Evolutionary conservation across 2,113 vertebrate species (phyloP).

Genomic region (Suricata suricatta): DNA sequence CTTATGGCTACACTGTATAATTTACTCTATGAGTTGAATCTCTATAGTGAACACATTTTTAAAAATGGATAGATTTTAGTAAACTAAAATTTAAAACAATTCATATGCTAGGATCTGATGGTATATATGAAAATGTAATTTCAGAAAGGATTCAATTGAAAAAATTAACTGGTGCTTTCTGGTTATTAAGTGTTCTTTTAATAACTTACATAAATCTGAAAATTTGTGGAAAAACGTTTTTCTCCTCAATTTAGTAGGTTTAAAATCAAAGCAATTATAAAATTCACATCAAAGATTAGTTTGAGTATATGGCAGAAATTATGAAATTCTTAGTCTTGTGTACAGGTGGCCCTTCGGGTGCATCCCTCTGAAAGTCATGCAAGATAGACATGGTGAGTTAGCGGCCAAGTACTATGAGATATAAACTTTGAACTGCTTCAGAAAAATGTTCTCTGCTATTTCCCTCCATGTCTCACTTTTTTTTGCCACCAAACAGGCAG

Average conservation of each 20-base stretch:
- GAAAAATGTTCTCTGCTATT: not conserved
- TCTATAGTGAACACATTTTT: not conserved
- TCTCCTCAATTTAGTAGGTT: not conserved
- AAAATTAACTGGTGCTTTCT: not conserved
- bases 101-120: not conserved
- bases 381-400: not conserved
- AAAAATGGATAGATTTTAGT: not conserved
- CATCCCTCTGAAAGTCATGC: not conserved
- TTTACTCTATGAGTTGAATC: not conserved
- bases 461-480: not conserved
- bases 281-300: not conserved
- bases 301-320: not conserved
- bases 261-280: not conserved
- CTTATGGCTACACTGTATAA: not conserved
- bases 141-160: not conserved
- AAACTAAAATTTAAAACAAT: not conserved
- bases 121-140: not conserved
- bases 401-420: not conserved
- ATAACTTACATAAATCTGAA: not conserved
- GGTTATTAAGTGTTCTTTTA: not conserved
- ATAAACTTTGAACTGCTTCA: not conserved
- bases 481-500: not conserved
- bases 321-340: not conserved
- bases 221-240: not conserved
- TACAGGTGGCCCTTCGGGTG: not conserved